Evolutionary conservation across 2,113 vertebrate genomes (phyloP).

Genomic region (Agelaius tricolor): DNA sequence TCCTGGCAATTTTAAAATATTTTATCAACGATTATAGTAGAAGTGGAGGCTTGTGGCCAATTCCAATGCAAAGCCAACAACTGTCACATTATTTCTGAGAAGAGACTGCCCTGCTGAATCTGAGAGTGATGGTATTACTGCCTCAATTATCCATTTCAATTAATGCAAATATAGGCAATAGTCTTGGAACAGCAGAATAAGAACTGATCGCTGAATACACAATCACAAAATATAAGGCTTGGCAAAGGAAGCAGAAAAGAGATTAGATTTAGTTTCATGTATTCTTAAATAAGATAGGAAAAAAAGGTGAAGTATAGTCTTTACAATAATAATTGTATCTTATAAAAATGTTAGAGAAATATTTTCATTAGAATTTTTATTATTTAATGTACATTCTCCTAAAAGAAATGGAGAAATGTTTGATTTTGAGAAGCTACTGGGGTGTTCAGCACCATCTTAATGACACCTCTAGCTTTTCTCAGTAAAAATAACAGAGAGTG

Average conservation of each 20-base stretch:
- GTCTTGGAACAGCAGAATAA: constrained; percentile 45
- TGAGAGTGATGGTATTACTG: not conserved
- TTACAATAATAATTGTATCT: not conserved
- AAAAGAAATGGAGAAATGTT: not conserved
- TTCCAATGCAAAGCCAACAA: constrained; percentile 44
- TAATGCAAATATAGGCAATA: constrained; percentile 57
- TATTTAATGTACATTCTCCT: not conserved
- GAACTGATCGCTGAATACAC: constrained; percentile 48
- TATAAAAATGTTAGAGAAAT: not conserved
- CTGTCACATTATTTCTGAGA: constrained; percentile 28
- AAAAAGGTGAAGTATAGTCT: not conserved
- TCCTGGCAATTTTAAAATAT: constrained; percentile 57
- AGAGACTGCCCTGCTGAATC: constrained; percentile 46
- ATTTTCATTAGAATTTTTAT: not conserved
- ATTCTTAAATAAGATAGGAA: not conserved
- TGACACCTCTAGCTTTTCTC: not conserved
- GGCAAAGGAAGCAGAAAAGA: constrained; percentile 12
- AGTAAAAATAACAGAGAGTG: not conserved
- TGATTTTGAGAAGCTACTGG: not conserved
- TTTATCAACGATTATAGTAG: constrained; percentile 57
- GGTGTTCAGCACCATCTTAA: not conserved
- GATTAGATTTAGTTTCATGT: constrained; percentile 10
- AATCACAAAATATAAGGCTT: constrained; percentile 41
- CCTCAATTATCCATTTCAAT: constrained; percentile 60
- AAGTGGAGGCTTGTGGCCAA: constrained; percentile 61